Percentiles rank a stretch among this genome's conserved stretches.
Evolutionary conservation across 2,113 vertebrate species (phyloP).

Genomic region (Ahaetulla prasina): DNA sequence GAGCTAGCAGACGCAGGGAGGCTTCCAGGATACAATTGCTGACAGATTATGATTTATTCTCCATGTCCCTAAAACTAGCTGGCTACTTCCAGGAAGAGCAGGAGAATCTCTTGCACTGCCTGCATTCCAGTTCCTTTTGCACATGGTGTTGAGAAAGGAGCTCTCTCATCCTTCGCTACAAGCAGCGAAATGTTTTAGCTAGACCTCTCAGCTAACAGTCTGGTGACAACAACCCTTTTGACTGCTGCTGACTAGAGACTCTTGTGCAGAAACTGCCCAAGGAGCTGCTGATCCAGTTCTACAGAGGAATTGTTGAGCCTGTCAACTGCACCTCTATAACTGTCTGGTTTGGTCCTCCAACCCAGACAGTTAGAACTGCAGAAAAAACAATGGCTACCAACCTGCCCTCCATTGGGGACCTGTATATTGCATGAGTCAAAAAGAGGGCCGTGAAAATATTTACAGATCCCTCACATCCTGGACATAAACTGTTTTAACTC

Average conservation of each 20-base stretch:
- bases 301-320: no score
- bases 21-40: neutral
- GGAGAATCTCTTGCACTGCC: neutral
- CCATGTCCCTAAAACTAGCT: neutral
- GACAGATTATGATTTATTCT: neutral
- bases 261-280: neutral
- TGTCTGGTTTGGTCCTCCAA: no score
- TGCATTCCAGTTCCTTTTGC: neutral
- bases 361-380: no score
- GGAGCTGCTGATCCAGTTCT: no score
- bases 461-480: no score
- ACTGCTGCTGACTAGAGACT: neutral
- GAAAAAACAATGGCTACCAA: no score
- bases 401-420: no score
- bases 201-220: neutral
- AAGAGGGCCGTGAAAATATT: no score
- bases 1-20: neutral
- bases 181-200: neutral
- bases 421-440: no score
- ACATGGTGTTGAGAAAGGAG: neutral
- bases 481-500: no score
- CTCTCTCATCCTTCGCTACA: neutral
- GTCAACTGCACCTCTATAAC: no score
- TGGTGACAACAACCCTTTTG: neutral
- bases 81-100: no score